These are phyloP conservation scores for Lerista edwardsae DNA, from an alignment of 2,797 vertebrate genomes.

Conservation along the genomic window DNA sequence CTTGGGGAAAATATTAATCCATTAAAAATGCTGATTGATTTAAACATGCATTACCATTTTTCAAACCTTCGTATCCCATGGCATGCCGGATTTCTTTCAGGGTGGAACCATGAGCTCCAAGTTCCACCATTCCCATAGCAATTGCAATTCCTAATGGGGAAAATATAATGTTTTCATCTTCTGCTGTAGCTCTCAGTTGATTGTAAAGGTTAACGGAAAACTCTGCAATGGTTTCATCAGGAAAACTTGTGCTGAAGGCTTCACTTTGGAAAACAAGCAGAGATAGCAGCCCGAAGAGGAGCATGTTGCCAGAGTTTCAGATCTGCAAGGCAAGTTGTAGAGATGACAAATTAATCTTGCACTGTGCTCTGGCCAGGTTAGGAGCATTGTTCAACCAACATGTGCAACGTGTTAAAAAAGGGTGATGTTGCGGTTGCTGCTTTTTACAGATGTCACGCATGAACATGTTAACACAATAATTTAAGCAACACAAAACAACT, in stretches of 20 bases:
- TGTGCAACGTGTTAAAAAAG: neutral
- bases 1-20: neutral
- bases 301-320: conserved; percentile 71
- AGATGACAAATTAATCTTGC: conserved; percentile 16
- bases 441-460: neutral
- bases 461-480: neutral
- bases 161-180: conserved; percentile 95
- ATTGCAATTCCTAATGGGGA: conserved; percentile 91
- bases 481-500: neutral
- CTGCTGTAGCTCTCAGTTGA: conserved; percentile 84
- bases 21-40: neutral
- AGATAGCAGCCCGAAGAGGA: conserved; percentile 79
- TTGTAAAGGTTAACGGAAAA: conserved; percentile 94
- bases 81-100: conserved; percentile 90
- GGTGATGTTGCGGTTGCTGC: neutral
- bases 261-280: conserved; percentile 78
- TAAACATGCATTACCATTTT: conserved; percentile 80
- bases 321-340: conserved; percentile 58
- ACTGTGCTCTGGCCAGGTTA: neutral
- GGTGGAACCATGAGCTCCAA: conserved; percentile 89
- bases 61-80: conserved; percentile 87
- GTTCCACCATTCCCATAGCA: conserved; percentile 93
- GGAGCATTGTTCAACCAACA: neutral
- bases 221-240: conserved; percentile 87
- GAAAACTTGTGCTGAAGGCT: conserved; percentile 79